A percentile compares a stretch with the other conserved stretches of the same genome.
Evolutionary conservation across 2,797 vertebrate species (phyloP).

Genomic region (Emydoidea blandingii): DNA sequence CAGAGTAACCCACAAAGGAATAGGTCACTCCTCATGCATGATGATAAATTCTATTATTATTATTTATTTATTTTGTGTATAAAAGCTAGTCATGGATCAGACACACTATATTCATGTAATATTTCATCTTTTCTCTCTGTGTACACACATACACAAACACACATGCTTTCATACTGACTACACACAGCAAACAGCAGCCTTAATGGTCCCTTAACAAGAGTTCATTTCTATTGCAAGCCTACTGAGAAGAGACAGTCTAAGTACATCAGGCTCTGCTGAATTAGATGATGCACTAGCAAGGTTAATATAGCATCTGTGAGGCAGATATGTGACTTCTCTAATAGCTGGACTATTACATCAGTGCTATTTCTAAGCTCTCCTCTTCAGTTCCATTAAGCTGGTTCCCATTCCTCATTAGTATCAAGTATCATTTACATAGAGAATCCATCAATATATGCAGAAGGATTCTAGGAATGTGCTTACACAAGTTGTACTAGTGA

Average conservation of each 20-base stretch:
- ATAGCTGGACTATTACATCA: slow-evolving; percentile 61
- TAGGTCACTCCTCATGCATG: neutral
- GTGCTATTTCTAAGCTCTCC: slow-evolving; percentile 68
- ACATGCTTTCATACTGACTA: slow-evolving; percentile 1
- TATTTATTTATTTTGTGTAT: neutral
- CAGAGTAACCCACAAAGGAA: neutral
- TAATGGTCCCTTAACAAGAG: slow-evolving; percentile 18
- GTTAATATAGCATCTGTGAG: slow-evolving; percentile 70
- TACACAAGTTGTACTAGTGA: slow-evolving; percentile 38
- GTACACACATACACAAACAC: neutral
- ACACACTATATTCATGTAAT: neutral
- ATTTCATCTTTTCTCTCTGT: neutral
- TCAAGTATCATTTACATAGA: slow-evolving; percentile 65
- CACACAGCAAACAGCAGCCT: neutral
- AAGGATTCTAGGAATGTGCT: slow-evolving; percentile 48
- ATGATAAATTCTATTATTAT: neutral
- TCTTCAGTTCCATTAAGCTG: slow-evolving; percentile 54
- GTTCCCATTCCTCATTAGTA: slow-evolving; percentile 53
- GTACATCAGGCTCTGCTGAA: slow-evolving; percentile 59
- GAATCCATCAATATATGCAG: slow-evolving; percentile 52
- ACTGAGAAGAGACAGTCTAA: slow-evolving; percentile 59
- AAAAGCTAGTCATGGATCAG: neutral
- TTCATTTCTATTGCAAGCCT: slow-evolving; percentile 57
- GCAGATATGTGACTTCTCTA: slow-evolving; percentile 69
- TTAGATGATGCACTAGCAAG: slow-evolving; percentile 58